Evolutionary conservation across 2,888 invertebrate species (phyloP), one percentile per base, ranked within the genome.

Genomic region (Epistrophella euchroma): DNA sequence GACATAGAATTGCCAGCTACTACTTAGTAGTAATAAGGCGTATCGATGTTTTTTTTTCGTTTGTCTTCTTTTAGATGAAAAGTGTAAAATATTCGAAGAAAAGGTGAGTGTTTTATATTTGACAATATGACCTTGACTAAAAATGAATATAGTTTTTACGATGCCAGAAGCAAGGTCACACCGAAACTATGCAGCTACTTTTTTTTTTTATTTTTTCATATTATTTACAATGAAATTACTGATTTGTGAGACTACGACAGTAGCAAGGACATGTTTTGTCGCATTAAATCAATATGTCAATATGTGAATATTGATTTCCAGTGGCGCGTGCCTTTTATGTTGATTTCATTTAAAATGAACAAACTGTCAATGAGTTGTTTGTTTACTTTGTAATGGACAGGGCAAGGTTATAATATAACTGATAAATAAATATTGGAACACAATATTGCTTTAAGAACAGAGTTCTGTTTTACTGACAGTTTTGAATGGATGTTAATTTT

Each of bases 1-100:
- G 45, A 68, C 50, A 75, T 52, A 32, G 32, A 75, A 28, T 56
- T 56, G 50, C 79, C 35, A 71, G 70, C 79, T 80, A 64, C 84
- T 85, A 85, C 76, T 85, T 77, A 85, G 56, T 77, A 70, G 80
- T 85, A 77, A 81, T 85, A 85, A 85, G 76, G 80, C 80, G 72
- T 80, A 80, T 76, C 76, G 80, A 68, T 73, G 56, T 28, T 43
- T 4, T 43, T 40, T 62, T 13, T 5, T 25, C 15, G n/a, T 32
- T 58, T 4, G 19, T 35, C 19, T 15, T 5, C 40, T 25, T 32
- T 32, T 55, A 19, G 19, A 64, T 52, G 47, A 15, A 3, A 19
- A 60, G 9, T 15, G 35, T 25, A 62, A 25, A 28, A 60, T 62
- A 19, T 76, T 85, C 75, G 60, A 45, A 55, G 75, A 72, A 74